Base-by-base conservation (phyloP, 2,888 invertebrate genomes). In the Oligia fasciuncula region DNA sequence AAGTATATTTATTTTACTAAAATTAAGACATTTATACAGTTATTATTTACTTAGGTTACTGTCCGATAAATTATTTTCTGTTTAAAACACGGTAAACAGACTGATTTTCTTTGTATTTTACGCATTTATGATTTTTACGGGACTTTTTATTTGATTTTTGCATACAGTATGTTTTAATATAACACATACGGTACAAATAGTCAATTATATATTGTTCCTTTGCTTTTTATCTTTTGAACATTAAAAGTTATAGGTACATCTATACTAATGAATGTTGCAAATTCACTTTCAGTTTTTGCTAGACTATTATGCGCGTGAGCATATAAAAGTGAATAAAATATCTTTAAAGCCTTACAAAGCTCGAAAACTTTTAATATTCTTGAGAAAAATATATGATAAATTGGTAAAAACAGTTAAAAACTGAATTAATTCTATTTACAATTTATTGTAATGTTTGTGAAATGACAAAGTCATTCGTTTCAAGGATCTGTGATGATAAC, bases 401-500 rank as follows among this genome's bases (percentile, higher is more conserved):
- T 70, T 70, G 40, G n/a, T 72, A 63, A 82, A 67, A 70, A 73
- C 62, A 35, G 77, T 85, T 72, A 62, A 78, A 85, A 85, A 85
- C 74, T 57, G 63, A 73, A 67, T 29, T n/a, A 63, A 70, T 82
- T 73, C 29, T 85, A 77, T 75, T 65, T 82, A 84, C 60, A 73
- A 75, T 68, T 83, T 80, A 74, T 84, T 74, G 72, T 69, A 76
- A 54, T 76, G 57, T 88, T 91, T 90, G 84, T 89, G 86, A 83
- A 89, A 91, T 91, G 92, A 91, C 90, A 77, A 77, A 88, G 90
- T 91, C 89, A 90, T 89, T 86, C 80, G 88, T 90, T 88, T 86
- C 87, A 90, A 89, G 91, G 91, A 95, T 94, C 95, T 96, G 96
- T 96, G 95, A 96, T 96, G 90, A 89, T 88, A 76, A 91, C 95